These are phyloP conservation scores for Phaenicophaeus curvirostris DNA, from an alignment of 2,797 vertebrate species.

Conservation along the genomic window DNA sequence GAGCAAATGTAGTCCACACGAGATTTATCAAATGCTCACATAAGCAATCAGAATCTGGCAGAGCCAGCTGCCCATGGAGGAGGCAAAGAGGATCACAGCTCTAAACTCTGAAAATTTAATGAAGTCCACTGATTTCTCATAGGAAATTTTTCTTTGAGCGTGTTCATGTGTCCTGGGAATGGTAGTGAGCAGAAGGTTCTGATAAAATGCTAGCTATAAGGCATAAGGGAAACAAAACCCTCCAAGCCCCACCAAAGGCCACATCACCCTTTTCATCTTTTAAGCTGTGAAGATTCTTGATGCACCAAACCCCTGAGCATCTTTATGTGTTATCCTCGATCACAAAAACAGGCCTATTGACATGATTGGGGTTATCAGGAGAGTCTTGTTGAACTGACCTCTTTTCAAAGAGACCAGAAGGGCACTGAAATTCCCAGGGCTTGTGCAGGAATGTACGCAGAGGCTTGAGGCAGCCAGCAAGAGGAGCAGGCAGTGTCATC, in stretches of 20 bases:
- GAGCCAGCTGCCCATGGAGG: not conserved
- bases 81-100: slow-evolving; percentile 48
- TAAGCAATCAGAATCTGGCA: slow-evolving; percentile 38
- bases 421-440: not conserved
- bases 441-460: not conserved
- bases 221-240: slow-evolving; percentile 5
- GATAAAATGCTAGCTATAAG: slow-evolving; percentile 53
- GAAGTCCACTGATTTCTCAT: slow-evolving; percentile 56
- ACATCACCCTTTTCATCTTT: not conserved
- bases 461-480: not conserved
- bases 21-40: slow-evolving; percentile 63
- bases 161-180: slow-evolving; percentile 36
- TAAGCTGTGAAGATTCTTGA: not conserved
- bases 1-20: slow-evolving; percentile 52
- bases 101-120: slow-evolving; percentile 57
- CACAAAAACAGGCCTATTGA: not conserved
- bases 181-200: slow-evolving; percentile 26
- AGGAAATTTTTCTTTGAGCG: slow-evolving; percentile 6
- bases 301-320: not conserved
- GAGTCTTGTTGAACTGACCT: not conserved
- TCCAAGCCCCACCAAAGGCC: slow-evolving; percentile 16
- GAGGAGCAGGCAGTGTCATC: not conserved
- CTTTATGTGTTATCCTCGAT: not conserved
- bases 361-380: not conserved
- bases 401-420: not conserved